These are phyloP conservation scores for Osmerus eperlanus DNA, from an alignment of 2,113 vertebrate genomes.

Conservation along the genomic window DNA sequence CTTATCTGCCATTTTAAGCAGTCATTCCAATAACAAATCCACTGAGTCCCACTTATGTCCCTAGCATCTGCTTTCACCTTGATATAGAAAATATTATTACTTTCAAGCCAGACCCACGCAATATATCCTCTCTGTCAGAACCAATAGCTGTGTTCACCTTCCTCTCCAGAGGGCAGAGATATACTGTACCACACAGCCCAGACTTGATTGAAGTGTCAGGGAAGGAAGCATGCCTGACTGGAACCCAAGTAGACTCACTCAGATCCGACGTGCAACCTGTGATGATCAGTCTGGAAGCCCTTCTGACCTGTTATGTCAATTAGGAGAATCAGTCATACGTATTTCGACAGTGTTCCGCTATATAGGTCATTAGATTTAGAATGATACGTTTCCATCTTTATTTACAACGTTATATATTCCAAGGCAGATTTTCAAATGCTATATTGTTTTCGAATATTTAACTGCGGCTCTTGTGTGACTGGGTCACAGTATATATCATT, in stretches of 20 bases:
- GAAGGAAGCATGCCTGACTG: constrained; percentile 1
- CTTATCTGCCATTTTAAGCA: neutral
- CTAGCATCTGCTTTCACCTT: constrained; percentile 3
- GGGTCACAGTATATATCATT: too few relatives aligned
- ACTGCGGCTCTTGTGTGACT: too few relatives aligned
- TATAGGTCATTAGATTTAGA: too few relatives aligned
- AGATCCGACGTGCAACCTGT: neutral
- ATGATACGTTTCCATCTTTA: too few relatives aligned
- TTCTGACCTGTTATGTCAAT: too few relatives aligned
- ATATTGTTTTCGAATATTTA: too few relatives aligned
- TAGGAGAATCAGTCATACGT: too few relatives aligned
- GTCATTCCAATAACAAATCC: constrained; percentile 8
- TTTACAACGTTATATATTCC: too few relatives aligned
- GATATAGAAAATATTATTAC: constrained; percentile 21
- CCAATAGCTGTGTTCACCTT: constrained; percentile 16
- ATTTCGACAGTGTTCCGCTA: too few relatives aligned
- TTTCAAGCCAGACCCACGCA: constrained; percentile 5
- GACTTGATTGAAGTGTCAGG: constrained; percentile 33
- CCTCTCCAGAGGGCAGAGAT: constrained; percentile 1
- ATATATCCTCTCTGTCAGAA: constrained; percentile 11
- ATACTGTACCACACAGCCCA: neutral
- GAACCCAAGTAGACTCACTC: neutral
- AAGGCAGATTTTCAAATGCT: too few relatives aligned
- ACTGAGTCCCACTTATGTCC: constrained; percentile 1
- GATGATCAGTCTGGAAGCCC: too few relatives aligned